Evolutionary conservation across 2,888 invertebrate species (phyloP), one percentile per base, ranked within the genome.

Genomic region (Leucophora obtusa): DNA sequence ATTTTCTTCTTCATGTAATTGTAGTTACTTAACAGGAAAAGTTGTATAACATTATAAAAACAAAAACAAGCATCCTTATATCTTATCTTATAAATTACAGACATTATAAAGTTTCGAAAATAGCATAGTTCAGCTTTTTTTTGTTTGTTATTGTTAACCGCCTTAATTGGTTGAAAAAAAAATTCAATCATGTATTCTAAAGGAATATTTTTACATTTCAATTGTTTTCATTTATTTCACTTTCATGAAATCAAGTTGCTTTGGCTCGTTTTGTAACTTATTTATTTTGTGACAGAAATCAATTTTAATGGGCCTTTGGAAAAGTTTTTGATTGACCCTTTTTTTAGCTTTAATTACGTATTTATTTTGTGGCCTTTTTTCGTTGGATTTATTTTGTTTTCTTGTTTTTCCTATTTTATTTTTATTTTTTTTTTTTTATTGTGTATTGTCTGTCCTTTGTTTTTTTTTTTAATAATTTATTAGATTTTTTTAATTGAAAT

Each of bases 71-170:
- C 28, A 28, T 14, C n/a, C n/a, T n/a, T n/a, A n/a, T 47, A 43
- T n/a, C 14, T 60, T 60, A 60, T 60, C 60, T 47, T n/a, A 14
- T 43, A 21, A 47, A 43, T 60, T 21, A 21, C 60, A 60, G 60
- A 47, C 51, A 51, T 35, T 35, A 51, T 18, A 51, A 65, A 65
- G 62, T 59, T 38, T 15, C 18, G 1, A 50, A 28, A 62, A 50
- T 50, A 21, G 21, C 14, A 24, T 24, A 24, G 54, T 54, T 54
- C 2, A 47, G 24, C 9, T 2, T 54, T 21, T 54, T 54, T 17
- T 18, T 51, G n/a, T 17, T 51, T 51, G 51, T 17, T 51, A 10
- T 28, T 17, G 10, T 11, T 51, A 28, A 47, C 43, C 14, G 43
- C 43, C 43, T 47, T 14, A 47, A 47, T 47, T 47, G n/a, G 43